Base-by-base conservation (phyloP, 2,888 invertebrate species). In the Diaprepes abbreviatus region DNA sequence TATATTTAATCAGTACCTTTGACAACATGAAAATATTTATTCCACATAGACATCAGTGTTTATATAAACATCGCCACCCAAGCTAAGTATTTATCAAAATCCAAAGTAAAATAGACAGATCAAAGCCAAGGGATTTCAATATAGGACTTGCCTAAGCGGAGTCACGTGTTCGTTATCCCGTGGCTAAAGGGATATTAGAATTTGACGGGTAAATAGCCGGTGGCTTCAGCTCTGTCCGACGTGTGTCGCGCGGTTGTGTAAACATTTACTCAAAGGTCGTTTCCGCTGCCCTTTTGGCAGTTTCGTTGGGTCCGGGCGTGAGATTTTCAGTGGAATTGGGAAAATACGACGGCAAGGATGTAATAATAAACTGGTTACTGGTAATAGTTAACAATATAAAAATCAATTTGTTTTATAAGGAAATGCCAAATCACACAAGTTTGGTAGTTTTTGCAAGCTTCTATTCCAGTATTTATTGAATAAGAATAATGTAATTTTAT, bases 251-350 rank as follows among this genome's bases (percentile, higher is more conserved):
- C 45, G 50, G 59, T 60, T 64, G 65, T 59, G 64, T 64, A 64
- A 70, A 70, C 64, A 70, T 65, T 70, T 58, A 65, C 70, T 60
- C 36, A 60, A 65, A 55, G 65, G 58, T 52, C 65, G 50, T 59
- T 57, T 40, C n/a, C 12, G 48, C 38, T 35, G 68, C 48, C 63
- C 50, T 63, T 63, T 68, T 57, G 64, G 54, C 52, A 38, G 63
- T 63, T 52, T 38, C 21, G 10, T 59, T 21, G 31, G 66, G 21
- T 6, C 7, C 17, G 19, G 40, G 21, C 65, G 64, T 64, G 70
- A 38, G 65, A 70, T 60, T 70, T 59, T 52, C 17, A 21, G 1
- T 24, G 50, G 24, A 48, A 35, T 62, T 48, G 19, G 50, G 17
- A 31, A 62, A 50, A 50, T 50, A 14, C 14, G 9, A 28, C 3